Conservation (phyloP, 2,797 vertebrate species). For the Columba guinea region DNA sequence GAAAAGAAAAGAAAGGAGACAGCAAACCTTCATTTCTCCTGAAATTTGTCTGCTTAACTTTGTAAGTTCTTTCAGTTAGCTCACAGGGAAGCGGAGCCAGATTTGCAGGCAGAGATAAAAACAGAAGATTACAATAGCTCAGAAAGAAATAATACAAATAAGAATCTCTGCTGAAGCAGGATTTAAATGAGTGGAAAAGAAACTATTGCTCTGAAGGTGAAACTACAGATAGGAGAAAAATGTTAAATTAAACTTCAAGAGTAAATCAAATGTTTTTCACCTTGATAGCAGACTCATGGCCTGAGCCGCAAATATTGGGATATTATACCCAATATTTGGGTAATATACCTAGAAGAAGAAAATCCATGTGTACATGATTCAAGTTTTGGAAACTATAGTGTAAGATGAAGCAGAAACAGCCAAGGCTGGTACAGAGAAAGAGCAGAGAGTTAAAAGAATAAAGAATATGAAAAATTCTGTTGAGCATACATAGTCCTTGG, state of each 20-base stretch:
- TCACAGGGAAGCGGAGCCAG: neutral
- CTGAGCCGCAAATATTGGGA: neutral
- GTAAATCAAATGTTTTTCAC: constrained; percentile 4
- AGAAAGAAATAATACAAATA: constrained; percentile 34
- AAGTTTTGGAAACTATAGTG: neutral
- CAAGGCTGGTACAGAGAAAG: neutral
- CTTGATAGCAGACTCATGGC: neutral
- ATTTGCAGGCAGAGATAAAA: constrained; percentile 34
- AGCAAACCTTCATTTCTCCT: neutral
- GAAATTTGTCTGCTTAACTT: neutral
- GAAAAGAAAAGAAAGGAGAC: neutral
- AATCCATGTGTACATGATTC: neutral
- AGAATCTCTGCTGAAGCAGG: constrained; percentile 22
- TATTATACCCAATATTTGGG: neutral
- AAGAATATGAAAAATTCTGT: neutral
- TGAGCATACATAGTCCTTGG: neutral
- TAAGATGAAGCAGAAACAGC: neutral
- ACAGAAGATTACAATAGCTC: neutral
- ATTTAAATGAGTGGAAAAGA: constrained; percentile 30
- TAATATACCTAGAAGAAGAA: neutral
- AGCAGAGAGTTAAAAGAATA: neutral
- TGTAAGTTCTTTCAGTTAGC: constrained; percentile 31
- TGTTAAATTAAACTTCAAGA: neutral
- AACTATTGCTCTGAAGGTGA: constrained; percentile 1
- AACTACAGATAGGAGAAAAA: neutral